phyloP scores from a whole-genome alignment of 2,113 vertebrate genomes.

The zebrafish (Danio rerio) region GRCz12tu NC_133196.1:11138001-11138500 shows the following conservation, averaged over 20 bases:
- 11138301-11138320: conserved; percentile 26
- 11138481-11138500: background rate
- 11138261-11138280: conserved; percentile 20
- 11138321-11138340: conserved; percentile 16
- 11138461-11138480: background rate
- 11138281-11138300: conserved; percentile 17
- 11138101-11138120: background rate
- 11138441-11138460: background rate
- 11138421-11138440: background rate
- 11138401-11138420: background rate
- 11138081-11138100: conserved; percentile 4
- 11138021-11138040: conserved; percentile 8
- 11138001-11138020: conserved; percentile 37
- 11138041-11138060: background rate
- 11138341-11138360: conserved; percentile 19
- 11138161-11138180: conserved; percentile 10
- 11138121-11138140: conserved; percentile 14
- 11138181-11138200: conserved; percentile 21
- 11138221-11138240: conserved; percentile 21
- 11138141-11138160: conserved; percentile 8
- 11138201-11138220: conserved; percentile 19
- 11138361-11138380: background rate
- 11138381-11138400: conserved; percentile 21
- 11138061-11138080: conserved; percentile 9
- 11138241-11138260: conserved; percentile 40